Evolutionary conservation across 2,113 vertebrate genomes (phyloP), one percentile per base, ranked within the genome.

Genomic region (Lycocorax pyrrhopterus): DNA sequence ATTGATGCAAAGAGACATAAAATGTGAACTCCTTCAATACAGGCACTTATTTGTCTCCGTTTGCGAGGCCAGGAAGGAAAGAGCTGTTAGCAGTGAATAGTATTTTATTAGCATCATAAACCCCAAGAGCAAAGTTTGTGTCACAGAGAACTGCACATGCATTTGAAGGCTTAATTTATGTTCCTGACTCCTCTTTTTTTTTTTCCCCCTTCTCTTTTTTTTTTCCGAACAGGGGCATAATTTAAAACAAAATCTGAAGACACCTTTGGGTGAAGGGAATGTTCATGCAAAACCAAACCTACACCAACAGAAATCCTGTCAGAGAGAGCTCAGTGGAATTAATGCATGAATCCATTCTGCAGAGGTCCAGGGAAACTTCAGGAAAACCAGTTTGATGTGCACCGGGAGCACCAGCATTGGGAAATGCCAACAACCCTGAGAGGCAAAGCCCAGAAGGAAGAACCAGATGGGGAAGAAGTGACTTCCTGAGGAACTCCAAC

Each of bases 41-140:
- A 23, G 17, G 60, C 92, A 89, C 94, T 97, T 91, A 88, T 86
- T 92, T 93, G 93, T 96, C 96, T 96, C 90, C 2, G 52, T 94
- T 81, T 92, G 92, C 13, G 39, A 95, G 75, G 87, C 68, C 67
- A 47, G 72, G 82, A 94, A 92, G 95, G 92, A 88, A 92, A 94
- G 93, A 89, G 92, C 95, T 95, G 88, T 96, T 96, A 93, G 93
- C 52, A 90, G 82, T 72, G 82, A 95, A 90, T 60, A 72, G 84
- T 93, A 96, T 95, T 96, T 97, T 94, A 97, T 96, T 96, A 96
- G 87, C 95, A 92, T 84, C 96, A 92, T 96, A 97, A 97, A 97
- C 93, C 92, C 93, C 93, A 94, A 94, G 95, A 97, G 96, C 96
- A 97, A 97, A 97, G 96, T 96, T 96, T 93, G 93, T 96, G 95